A percentile compares a stretch with the other conserved stretches of the same genome.
Conservation (phyloP, 2,888 invertebrate genomes). For the Amphipyra tragopoginis region DNA sequence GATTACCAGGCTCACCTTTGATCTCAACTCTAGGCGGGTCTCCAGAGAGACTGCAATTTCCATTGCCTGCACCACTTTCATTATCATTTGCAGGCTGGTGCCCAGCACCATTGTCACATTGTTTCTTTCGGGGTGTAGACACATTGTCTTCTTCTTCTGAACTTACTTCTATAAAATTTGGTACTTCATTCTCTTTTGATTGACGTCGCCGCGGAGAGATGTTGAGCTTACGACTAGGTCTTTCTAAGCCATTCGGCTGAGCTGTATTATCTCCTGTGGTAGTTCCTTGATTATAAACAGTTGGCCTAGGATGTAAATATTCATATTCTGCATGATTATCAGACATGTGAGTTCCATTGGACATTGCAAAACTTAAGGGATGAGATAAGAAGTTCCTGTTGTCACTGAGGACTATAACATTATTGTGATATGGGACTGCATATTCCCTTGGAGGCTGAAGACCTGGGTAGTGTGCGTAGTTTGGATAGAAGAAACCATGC, state of each 20-base stretch:
- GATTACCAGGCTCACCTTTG: conserved; percentile 75
- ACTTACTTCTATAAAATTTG: conserved; percentile 84
- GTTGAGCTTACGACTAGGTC: conserved; percentile 84
- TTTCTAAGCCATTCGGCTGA: conserved; percentile 70
- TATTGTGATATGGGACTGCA: conserved; percentile 74
- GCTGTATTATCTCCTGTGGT: conserved; percentile 43
- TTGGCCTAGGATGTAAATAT: conserved; percentile 49
- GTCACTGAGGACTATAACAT: conserved; percentile 74
- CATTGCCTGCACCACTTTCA: conserved; percentile 48
- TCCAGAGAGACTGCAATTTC: conserved; percentile 42
- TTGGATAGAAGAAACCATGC: conserved; percentile 76
- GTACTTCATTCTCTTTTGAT: conserved; percentile 78
- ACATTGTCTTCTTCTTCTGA: conserved; percentile 86
- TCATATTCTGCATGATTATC: conserved; percentile 68
- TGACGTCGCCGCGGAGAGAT: conserved; percentile 83
- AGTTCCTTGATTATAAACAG: conserved; percentile 49
- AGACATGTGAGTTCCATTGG: conserved; percentile 62
- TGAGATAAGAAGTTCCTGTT: conserved; percentile 72
- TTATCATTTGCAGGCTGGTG: conserved; percentile 22
- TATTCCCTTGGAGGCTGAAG: conserved; percentile 70
- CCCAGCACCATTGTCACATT: conserved; percentile 67
- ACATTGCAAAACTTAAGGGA: conserved; percentile 71
- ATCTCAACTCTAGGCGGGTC: conserved; percentile 64
- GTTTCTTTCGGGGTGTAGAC: conserved; percentile 73
- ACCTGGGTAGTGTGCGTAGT: conserved; percentile 70